These are phyloP conservation scores for Xerus inauris DNA, from an alignment of 2,113 vertebrate genomes.

Conservation along the genomic window DNA sequence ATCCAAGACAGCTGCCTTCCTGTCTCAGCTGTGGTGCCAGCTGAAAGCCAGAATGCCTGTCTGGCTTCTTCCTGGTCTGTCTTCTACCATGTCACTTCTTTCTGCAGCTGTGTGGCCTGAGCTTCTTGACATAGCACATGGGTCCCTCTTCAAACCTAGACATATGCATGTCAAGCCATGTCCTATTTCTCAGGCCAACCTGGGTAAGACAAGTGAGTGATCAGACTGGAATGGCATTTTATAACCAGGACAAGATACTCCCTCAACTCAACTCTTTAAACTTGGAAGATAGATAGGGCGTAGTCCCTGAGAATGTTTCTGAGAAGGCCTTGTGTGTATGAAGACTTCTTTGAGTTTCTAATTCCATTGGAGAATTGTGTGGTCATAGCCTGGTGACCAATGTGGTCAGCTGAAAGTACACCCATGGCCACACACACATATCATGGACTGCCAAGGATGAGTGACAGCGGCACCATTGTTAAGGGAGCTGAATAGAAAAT, in stretches of 20 bases:
- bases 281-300: conserved; percentile 26
- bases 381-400: conserved; percentile 46
- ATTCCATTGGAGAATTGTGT: conserved; percentile 58
- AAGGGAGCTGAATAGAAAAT: conserved; percentile 36
- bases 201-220: not conserved
- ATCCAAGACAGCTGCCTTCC: not conserved
- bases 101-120: not conserved
- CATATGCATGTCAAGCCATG: not conserved
- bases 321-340: conserved; percentile 57
- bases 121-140: not conserved
- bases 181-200: conserved; percentile 31
- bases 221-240: not conserved
- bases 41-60: not conserved
- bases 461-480: conserved; percentile 57
- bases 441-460: conserved; percentile 45
- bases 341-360: conserved; percentile 58
- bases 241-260: conserved; percentile 21
- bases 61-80: not conserved
- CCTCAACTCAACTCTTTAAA: conserved; percentile 28
- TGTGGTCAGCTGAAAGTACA: conserved; percentile 33
- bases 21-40: not conserved
- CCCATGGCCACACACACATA: conserved; percentile 34
- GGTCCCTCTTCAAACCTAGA: not conserved
- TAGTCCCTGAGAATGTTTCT: conserved; percentile 40
- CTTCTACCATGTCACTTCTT: not conserved